Base-by-base conservation (phyloP, 2,113 vertebrate species). In the Galbula dea region DNA sequence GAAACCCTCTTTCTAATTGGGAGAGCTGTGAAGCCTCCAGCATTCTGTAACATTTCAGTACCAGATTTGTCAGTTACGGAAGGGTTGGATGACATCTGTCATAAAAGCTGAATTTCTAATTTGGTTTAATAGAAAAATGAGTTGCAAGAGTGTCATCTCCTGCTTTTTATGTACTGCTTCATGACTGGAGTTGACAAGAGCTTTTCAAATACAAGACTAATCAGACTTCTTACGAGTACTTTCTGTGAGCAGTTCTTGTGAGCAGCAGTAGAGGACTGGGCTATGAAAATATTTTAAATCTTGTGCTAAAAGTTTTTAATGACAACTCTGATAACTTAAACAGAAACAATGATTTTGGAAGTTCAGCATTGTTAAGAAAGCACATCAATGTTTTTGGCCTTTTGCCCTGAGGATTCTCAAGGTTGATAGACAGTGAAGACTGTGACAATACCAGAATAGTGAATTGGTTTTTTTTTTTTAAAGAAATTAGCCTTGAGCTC, bases 41-140 rank as follows among this genome's bases (percentile, higher is more conserved):
- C 73, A 86, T 68, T 83, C 41, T 90, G 72, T 88, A 93, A 48
- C 13, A 59, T 77, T 91, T 92, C 29, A 83, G 36, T 63, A 93
- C 30, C 65, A 37, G 36, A 84, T 86, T 92, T 91, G 52, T 75
- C 82, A 89, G 39, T 82, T 94, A 49, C 30, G 72, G 73, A 51
- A 66, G 5, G 12, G 6, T 71, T 88, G 57, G 65, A 61, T 94
- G 92, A 65, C 86, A 90, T 86, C 57, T 94, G 73, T 75, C 80
- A 93, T 68, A 55, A 74, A 78, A 55, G 11, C 9, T 91, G 73
- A 93, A 83, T 86, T 81, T 91, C 86, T 91, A 83, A 88, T 90
- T 83, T 39, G 62, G 32, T 74, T 36, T 90, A 93, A 90, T 65
- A 78, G 65, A 81, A 72, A 86, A 83, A 84, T 74, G 21, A 68